Percentiles rank a stretch among this genome's conserved stretches.
Evolutionary conservation across 2,888 invertebrate genomes (phyloP).

Genomic region (Macrostomum cliftonense): DNA sequence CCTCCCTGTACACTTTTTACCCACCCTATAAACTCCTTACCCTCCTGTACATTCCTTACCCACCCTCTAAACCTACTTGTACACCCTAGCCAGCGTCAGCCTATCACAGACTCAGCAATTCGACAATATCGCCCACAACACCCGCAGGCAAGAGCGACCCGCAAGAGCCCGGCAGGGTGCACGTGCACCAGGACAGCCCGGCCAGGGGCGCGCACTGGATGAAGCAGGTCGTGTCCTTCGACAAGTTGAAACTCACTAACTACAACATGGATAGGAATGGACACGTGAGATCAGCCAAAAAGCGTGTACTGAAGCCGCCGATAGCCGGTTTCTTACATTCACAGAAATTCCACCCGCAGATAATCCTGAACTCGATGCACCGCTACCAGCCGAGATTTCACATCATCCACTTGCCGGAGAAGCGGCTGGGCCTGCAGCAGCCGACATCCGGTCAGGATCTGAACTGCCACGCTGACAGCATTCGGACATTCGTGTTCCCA

Average conservation of each 20-base stretch:
- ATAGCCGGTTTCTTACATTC: too few relatives aligned
- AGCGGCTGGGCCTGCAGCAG: too few relatives aligned
- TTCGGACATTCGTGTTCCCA: constrained; percentile 66
- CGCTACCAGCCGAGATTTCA: constrained; percentile 83
- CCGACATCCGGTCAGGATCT: not conserved
- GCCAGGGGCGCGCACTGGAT: constrained; percentile 83
- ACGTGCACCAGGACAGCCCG: constrained; percentile 88
- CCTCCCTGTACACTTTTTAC: too few relatives aligned
- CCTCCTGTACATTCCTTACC: too few relatives aligned
- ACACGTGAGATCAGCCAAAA: constrained; percentile 77
- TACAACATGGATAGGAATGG: constrained; percentile 91
- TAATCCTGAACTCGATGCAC: constrained; percentile 88
- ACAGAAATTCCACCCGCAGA: too few relatives aligned
- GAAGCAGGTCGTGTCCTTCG: constrained; percentile 87
- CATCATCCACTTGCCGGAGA: constrained; percentile 54
- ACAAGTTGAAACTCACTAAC: constrained; percentile 85
- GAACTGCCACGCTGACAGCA: not conserved
- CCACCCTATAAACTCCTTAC: too few relatives aligned
- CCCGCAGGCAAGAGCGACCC: constrained; percentile 33
- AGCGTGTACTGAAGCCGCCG: too few relatives aligned
- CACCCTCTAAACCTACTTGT: too few relatives aligned
- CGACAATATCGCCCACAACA: too few relatives aligned
- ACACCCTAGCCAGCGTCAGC: too few relatives aligned
- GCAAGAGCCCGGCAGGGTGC: constrained; percentile 77
- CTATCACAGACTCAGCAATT: too few relatives aligned